phyloP scores from a whole-genome alignment of 2,888 invertebrate genomes.

The Sceliomorpha sp. region DNA sequence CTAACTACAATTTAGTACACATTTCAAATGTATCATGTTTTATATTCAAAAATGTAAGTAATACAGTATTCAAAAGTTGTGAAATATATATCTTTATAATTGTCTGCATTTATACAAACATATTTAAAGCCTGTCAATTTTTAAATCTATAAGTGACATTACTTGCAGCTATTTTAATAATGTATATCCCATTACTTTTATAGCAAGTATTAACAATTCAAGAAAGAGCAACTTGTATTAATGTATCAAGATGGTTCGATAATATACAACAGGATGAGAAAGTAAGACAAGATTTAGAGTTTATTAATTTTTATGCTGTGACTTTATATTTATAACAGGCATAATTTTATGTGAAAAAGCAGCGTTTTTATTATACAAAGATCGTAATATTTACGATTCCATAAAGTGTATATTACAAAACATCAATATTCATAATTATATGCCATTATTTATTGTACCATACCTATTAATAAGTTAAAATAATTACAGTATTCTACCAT shows the following conservation, averaged over 20 bases:
- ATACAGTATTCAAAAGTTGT: too few relatives aligned
- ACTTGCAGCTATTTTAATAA: too few relatives aligned
- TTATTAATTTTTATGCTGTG: conserved; percentile 80
- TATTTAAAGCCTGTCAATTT: too few relatives aligned
- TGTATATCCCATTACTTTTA: too few relatives aligned
- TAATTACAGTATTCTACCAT: too few relatives aligned
- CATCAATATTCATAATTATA: conserved; percentile 70
- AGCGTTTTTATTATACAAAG: conserved; percentile 2
- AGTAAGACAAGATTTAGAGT: conserved; percentile 82
- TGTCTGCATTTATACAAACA: too few relatives aligned
- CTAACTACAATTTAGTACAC: too few relatives aligned
- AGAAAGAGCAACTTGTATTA: conserved; percentile 86
- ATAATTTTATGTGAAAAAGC: conserved; percentile 15
- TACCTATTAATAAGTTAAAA: conserved; percentile 7
- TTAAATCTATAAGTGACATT: too few relatives aligned
- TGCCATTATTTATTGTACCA: conserved; percentile 56
- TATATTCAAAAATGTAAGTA: too few relatives aligned
- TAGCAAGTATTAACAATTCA: conserved; percentile 83
- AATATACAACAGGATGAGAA: conserved; percentile 87
- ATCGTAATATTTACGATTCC: conserved; percentile 23
- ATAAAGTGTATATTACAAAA: conserved; percentile 47
- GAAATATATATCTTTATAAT: too few relatives aligned
- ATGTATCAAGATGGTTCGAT: conserved; percentile 89
- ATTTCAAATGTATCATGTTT: too few relatives aligned
- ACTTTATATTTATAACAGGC: conserved; percentile 71